Base-by-base conservation (phyloP, 2,113 vertebrate genomes). In the Galemys pyrenaicus region DNA sequence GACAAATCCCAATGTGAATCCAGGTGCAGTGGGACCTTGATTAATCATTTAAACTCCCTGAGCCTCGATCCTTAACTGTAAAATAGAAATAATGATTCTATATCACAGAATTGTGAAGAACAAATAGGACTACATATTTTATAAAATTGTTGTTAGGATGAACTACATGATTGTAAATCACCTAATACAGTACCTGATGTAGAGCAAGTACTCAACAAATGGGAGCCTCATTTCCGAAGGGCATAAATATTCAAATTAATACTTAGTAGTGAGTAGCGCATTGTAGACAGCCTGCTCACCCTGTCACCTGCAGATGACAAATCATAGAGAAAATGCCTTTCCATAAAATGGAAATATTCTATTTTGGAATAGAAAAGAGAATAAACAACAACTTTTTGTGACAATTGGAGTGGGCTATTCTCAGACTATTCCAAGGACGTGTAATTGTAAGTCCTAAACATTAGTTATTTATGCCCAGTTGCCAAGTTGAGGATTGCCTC, bases 351-450 rank as follows among this genome's bases (percentile, higher is more conserved):
- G 54, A 89, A 86, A 86, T 54, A 68, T 49, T 82, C 11, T 64
- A 46, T 80, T 79, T 87, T 94, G 39, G 51, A 93, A 82, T 75
- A 87, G 64, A 80, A 83, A 91, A 39, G 54, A 83, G 44, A 94
- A 62, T 60, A 89, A 89, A 93, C 28, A 39, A 16, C 26, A 94
- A 64, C 67, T 94, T 94, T 75, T 44, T 87, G 51, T n/a, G 58
- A 73, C 41, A 80, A 30, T 51, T 77, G 19, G 9, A 73, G n/a
- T 83, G 8, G 54, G 44, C 4, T 89, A 17, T 88, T 89, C 58
- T 91, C 58, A 91, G 79, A 89, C n/a, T 71, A 71, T 56, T 93
- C 89, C 87, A 89, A 94, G 60, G 44, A 60, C 37, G 0, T 74
- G 68, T 82, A 77, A 95, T 94, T 88, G n/a, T 89, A 24, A 46